A percentile compares a stretch with the other conserved stretches of the same genome.
Evolutionary conservation across 2,113 vertebrate species (phyloP).

Genomic region (Aspidoscelis tigris): DNA sequence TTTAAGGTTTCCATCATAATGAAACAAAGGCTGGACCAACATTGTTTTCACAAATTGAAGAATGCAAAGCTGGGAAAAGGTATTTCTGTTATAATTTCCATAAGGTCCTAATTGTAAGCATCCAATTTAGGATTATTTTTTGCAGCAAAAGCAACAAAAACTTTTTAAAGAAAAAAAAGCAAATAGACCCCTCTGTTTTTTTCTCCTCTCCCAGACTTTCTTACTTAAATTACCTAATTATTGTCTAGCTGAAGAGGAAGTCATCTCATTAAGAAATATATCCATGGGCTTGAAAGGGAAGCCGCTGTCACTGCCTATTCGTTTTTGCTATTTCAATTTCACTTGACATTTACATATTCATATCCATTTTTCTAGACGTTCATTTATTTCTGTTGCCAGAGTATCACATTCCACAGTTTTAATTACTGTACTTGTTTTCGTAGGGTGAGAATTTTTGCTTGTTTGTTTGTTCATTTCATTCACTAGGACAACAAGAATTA

Average conservation of each 20-base stretch:
- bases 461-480: background rate
- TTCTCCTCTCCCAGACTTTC: background rate
- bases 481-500: slow-evolving; percentile 18
- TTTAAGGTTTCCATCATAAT: slow-evolving; percentile 22
- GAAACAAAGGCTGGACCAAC: background rate
- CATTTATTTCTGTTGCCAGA: slow-evolving; percentile 17
- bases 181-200: background rate
- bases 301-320: slow-evolving; percentile 15
- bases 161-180: background rate
- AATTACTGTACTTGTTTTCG: background rate
- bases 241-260: slow-evolving; percentile 28
- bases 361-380: background rate
- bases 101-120: background rate
- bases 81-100: slow-evolving; percentile 7
- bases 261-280: slow-evolving; percentile 37
- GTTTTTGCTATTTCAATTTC: slow-evolving; percentile 30
- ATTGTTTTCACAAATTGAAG: background rate
- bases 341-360: slow-evolving; percentile 42
- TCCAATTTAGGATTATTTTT: slow-evolving; percentile 27
- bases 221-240: slow-evolving; percentile 50
- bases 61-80: background rate
- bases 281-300: slow-evolving; percentile 44
- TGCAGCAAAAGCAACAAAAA: no score
- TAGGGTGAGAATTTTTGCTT: background rate
- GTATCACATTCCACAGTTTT: background rate